These are phyloP conservation scores for Lumbricus terrestris DNA, from an alignment of 2,888 invertebrate species.

Conservation along the genomic window DNA sequence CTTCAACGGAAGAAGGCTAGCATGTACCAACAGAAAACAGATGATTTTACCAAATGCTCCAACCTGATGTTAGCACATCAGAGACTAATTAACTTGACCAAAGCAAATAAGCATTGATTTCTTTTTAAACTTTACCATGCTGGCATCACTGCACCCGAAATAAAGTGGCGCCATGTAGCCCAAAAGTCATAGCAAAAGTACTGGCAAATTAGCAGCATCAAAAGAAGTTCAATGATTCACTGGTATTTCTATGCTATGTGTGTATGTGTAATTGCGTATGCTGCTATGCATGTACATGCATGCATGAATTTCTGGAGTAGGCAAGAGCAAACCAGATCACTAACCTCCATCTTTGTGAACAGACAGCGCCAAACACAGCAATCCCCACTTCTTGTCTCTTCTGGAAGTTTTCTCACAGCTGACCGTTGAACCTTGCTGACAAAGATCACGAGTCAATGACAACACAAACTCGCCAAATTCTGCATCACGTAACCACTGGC, in stretches of 20 bases:
- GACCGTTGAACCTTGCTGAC: constrained; percentile 30
- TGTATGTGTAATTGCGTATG: no score
- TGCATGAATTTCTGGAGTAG: neutral
- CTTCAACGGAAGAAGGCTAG: no score
- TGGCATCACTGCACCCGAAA: no score
- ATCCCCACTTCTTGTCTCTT: constrained; percentile 39
- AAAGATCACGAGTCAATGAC: constrained; percentile 40
- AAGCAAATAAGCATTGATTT: no score
- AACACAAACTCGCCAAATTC: constrained; percentile 44
- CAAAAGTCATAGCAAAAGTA: neutral
- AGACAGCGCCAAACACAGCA: constrained; percentile 46
- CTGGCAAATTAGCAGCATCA: neutral
- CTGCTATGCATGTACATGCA: neutral
- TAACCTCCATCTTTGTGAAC: constrained; percentile 40
- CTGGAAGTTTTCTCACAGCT: constrained; percentile 10
- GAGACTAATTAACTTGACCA: no score
- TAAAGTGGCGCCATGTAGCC: no score
- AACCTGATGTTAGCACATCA: no score
- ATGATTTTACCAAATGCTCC: no score
- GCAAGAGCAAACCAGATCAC: neutral
- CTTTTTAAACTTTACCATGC: no score
- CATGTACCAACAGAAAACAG: no score
- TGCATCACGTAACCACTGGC: constrained; percentile 43
- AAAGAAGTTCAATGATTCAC: neutral
- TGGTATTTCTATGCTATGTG: neutral